Evolutionary conservation across 1,140 invertebrate genomes (phyloP).

Genomic region (Drosophila pectinifera): DNA sequence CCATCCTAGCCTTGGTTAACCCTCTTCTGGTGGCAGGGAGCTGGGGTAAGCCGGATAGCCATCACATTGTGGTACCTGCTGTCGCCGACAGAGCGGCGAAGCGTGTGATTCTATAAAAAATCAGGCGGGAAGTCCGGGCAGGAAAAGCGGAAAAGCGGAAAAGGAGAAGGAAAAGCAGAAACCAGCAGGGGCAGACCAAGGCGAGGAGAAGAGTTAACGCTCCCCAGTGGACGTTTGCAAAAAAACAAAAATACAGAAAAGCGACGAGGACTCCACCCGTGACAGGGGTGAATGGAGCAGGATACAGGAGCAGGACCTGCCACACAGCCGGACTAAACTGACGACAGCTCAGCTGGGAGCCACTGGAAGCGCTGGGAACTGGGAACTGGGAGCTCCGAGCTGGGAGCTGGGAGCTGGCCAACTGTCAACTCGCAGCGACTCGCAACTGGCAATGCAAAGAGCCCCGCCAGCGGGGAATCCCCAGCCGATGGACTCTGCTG

Average conservation of each 20-base stretch:
- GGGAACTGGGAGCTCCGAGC: conserved; percentile 13
- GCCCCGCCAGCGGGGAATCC: conserved; percentile 4
- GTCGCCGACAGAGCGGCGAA: conserved; percentile 60
- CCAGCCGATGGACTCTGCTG: conserved; percentile 29
- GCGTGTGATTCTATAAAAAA: conserved; percentile 81
- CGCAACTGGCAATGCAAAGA: conserved; percentile 32
- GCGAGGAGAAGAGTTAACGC: conserved; percentile 62
- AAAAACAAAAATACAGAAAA: conserved; percentile 6
- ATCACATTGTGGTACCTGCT: conserved; percentile 32
- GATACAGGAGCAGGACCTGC: conserved; percentile 49
- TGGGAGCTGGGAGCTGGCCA: conserved; percentile 3
- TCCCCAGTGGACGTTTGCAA: conserved; percentile 62
- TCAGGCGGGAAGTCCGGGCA: conserved; percentile 35
- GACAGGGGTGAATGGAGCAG: background rate
- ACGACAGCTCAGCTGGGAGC: conserved; percentile 69
- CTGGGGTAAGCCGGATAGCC: background rate
- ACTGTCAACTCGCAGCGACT: conserved; percentile 20
- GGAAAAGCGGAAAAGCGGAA: conserved; percentile 39
- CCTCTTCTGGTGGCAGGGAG: too few species aligned
- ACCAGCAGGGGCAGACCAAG: conserved; percentile 10
- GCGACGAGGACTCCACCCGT: conserved; percentile 4
- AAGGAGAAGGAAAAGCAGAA: conserved; percentile 14
- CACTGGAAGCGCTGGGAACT: conserved; percentile 7
- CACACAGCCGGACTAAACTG: conserved; percentile 70
- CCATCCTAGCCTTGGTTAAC: conserved; percentile 8